Evolutionary conservation across 2,888 invertebrate genomes (phyloP).

Genomic region (Harpagoxenus sublaevis): DNA sequence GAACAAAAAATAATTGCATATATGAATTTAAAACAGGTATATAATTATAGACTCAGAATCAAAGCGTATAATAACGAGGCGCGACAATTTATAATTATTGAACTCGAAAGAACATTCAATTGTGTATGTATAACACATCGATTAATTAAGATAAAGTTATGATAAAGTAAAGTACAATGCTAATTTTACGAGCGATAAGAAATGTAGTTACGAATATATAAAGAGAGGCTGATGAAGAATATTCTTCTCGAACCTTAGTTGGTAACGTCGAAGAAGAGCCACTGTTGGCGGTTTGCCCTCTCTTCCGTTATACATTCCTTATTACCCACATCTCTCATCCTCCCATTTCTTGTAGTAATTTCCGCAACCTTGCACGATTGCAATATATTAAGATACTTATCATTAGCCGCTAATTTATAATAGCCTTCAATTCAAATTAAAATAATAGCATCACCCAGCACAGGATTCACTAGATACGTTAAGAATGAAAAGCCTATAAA

Average conservation of each 20-base stretch:
- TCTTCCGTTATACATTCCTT: constrained; percentile 72
- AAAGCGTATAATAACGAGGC: background rate
- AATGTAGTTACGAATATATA: background rate
- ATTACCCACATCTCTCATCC: constrained; percentile 66
- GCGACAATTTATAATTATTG: background rate
- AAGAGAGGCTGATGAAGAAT: constrained; percentile 28
- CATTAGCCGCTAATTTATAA: constrained; percentile 67
- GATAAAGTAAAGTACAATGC: background rate
- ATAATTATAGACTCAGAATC: background rate
- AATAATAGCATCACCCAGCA: constrained; percentile 35
- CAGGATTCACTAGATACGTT: background rate
- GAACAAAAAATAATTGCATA: background rate
- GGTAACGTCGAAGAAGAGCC: constrained; percentile 49
- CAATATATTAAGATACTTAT: constrained; percentile 67
- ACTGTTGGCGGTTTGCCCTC: constrained; percentile 55
- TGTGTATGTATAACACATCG: background rate
- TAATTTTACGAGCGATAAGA: constrained; percentile 29
- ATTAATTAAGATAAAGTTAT: constrained; percentile 22
- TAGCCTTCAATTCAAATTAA: constrained; percentile 56
- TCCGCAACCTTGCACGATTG: constrained; percentile 68
- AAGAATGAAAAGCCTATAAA: background rate
- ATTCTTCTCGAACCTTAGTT: constrained; percentile 2
- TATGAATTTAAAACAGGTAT: background rate
- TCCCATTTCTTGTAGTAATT: constrained; percentile 72
- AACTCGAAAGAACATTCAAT: constrained; percentile 11